Evolutionary conservation across 2,797 vertebrate species (phyloP), one percentile per base, ranked within the genome.

Genomic region (Crenichthys baileyi): DNA sequence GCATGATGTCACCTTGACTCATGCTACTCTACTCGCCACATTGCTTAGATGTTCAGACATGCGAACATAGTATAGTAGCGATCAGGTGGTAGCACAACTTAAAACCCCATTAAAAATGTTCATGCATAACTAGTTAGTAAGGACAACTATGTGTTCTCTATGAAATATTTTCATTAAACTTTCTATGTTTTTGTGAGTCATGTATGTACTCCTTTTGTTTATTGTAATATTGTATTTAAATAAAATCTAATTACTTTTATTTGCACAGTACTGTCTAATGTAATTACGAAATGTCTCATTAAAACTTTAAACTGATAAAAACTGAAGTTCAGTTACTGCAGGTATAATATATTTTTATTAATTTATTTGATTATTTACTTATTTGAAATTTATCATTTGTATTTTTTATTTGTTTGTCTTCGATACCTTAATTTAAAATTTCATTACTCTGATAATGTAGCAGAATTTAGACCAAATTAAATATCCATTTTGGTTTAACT

Each of bases 1-100:
- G 83, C 82, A 81, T 91, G 87, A 89, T 89, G 85, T 90, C 91
- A 85, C 83, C 60, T 24, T 92, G 90, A 92, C 85, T 93, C 90
- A 93, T 86, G 81, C 86, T 77, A 84, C 81, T 87, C 24, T 80
- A 67, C 5, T 29, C 6, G 50, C 86, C 81, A 89, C 89, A 86
- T 36, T 26, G 77, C 83, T 88, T 85, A 76, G 79, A 87, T 81
- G 75, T 79, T 70, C 76, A 72, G 53, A 74, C 84, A 82, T 5
- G 65, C 80, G 79, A 72, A 77, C 76, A 71, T 18, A 72, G 65
- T 29, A 65, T 26, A 76, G 74, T 39, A 46, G 72, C 55, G 41
- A 67, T 84, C 79, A 83, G 74, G 68, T 81, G 77, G 44, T 75
- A 79, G 55, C 70, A 75, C 78, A 70, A 53, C 48, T 74, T 50